A percentile compares a stretch with the other conserved stretches of the same genome.
Conservation (phyloP, 1,140 invertebrate species). For the Nephotettix cincticeps region DNA sequence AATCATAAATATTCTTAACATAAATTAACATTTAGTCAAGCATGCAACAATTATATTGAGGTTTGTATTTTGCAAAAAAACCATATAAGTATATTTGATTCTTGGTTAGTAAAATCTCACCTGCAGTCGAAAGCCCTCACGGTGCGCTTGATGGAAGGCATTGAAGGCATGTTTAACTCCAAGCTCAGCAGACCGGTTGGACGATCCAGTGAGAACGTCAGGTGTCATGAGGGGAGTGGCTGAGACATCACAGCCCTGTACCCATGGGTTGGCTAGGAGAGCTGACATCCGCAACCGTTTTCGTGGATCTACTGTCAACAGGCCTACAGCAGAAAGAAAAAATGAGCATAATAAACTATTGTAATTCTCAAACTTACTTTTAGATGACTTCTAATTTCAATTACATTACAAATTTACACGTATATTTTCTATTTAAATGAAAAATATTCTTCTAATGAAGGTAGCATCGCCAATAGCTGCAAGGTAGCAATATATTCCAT, state of each 20-base stretch:
- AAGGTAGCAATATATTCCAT: too few species aligned
- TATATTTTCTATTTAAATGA: too few species aligned
- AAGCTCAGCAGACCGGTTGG: constrained; percentile 47
- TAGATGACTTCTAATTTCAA: too few species aligned
- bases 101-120: constrained; percentile 41
- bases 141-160: constrained; percentile 68
- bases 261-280: constrained; percentile 65
- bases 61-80: not conserved
- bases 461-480: too few species aligned
- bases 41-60: too few species aligned
- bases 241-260: constrained; percentile 50
- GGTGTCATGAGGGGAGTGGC: constrained; percentile 60
- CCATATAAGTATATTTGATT: not conserved
- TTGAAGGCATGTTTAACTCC: constrained; percentile 59
- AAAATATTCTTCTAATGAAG: too few species aligned
- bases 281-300: constrained; percentile 68
- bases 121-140: constrained; percentile 70
- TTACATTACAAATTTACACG: too few species aligned
- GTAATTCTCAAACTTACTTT: too few species aligned
- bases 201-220: constrained; percentile 49
- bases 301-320: constrained; percentile 77
- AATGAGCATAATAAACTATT: too few species aligned
- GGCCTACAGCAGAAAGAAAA: constrained; percentile 48
- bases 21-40: constrained; percentile 17
- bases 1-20: too few species aligned